Evolutionary conservation across 2,888 invertebrate genomes (phyloP), one percentile per base, ranked within the genome.

Genomic region (Polia nebulosa): DNA sequence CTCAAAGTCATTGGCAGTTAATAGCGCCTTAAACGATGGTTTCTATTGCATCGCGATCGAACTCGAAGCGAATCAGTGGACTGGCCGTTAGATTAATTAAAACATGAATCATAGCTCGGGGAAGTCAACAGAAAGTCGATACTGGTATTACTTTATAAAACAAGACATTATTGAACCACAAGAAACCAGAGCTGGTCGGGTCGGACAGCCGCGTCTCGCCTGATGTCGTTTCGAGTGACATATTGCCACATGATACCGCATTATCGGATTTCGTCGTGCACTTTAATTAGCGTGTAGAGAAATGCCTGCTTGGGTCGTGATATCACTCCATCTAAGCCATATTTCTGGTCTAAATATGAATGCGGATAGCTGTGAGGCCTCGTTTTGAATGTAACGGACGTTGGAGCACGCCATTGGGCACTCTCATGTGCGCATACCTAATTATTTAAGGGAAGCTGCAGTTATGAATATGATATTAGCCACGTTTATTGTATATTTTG

Each of bases 241-340:
- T 91, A 92, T 90, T 88, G 91, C 90, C 81, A 93, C 88, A 87
- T 85, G 92, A 94, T 88, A 93, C 90, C 76, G 73, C 80, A 80
- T 87, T 91, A 92, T 94, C 91, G 80, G 87, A 89, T 94, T 91
- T 90, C 92, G 87, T 83, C 80, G 85, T 88, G 89, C 87, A 87
- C 88, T 90, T 87, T 91, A 94, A 93, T 92, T 91, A 90, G 90
- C 88, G 90, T 92, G 85, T 89, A 87, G 89, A 90, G 90, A 91
- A 90, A 89, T 89, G 85, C 83, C 76, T 72, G 45, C 62, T 49
- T 82, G 69, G 32, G 25, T 68, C 52, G 60, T 62, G 69, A 53
- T 69, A 67, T 75, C 71, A 71, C 56, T 74, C 39, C 60, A 70
- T 77, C 76, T 77, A 36, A 69, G 22, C 63, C 53, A 76, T 73